Evolutionary conservation across 2,797 vertebrate genomes (phyloP), one percentile per base, ranked within the genome.

Genomic region (Hippocampus kuda): DNA sequence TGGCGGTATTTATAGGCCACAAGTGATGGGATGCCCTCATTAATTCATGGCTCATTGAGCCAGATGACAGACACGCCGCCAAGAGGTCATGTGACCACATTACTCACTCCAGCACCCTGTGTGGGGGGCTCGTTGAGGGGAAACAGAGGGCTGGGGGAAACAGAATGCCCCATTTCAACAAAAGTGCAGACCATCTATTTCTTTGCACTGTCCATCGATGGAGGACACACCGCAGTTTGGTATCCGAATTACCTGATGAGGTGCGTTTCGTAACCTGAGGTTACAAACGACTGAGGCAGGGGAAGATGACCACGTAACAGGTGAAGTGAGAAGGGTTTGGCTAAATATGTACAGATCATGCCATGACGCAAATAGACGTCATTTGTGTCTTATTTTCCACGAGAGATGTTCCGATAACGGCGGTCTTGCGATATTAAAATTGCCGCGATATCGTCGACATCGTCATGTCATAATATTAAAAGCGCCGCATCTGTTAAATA

Each of bases 1-100:
- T 83, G 85, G 82, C 71, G 67, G 88, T 90, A 90, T 91, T 91
- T 90, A 90, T 88, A 91, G 88, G 89, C 88, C 89, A 88, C 90
- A 90, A 90, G 83, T 86, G 85, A 88, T 90, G 88, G 85, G 89
- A 89, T 87, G 88, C 87, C 85, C 87, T 87, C 69, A 76, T 91
- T 89, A 91, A 85, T 41, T 74, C 77, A 85, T 57, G 83, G 87
- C 83, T 88, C 88, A 90, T 77, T 89, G 83, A 84, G 79, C 87
- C 76, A 83, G 84, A 90, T 91, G 87, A 91, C 88, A 91, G 86
- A 86, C 69, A 4, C 66, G 75, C 84, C 81, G 78, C 85, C 77
- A 74, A 83, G 76, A 82, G 87, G 89, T 89, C 88, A 91, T 89
- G 89, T 92, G 89, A 90, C 88, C 72, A 34, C 80, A 89, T 90